A percentile compares a stretch with the other conserved stretches of the same genome.
Evolutionary conservation across 1,140 invertebrate species (phyloP).

Genomic region (Coenobita brevimanus): DNA sequence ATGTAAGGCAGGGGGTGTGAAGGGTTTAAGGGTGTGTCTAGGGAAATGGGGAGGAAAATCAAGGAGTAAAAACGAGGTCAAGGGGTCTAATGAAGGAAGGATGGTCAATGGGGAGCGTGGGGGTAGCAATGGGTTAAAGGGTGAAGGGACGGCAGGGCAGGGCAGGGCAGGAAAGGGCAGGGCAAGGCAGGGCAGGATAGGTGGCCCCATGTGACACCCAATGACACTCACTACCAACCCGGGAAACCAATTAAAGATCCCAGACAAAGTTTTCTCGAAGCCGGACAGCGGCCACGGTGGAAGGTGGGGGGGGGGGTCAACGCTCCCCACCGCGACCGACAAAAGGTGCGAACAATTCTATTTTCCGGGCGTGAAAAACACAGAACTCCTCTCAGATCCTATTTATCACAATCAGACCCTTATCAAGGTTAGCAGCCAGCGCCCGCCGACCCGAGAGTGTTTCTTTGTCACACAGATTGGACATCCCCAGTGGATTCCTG

Average conservation of each 20-base stretch:
- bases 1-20: too few species aligned
- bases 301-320: constrained; percentile 3
- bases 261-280: constrained; percentile 38
- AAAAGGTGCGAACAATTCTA: constrained; percentile 40
- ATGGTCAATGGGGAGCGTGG: too few species aligned
- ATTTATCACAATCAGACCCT: constrained; percentile 44
- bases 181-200: too few species aligned
- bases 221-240: constrained; percentile 57
- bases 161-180: too few species aligned
- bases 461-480: constrained; percentile 39
- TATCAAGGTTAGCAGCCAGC: constrained; percentile 33
- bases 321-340: constrained; percentile 13
- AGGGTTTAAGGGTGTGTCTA: too few species aligned
- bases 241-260: constrained; percentile 56
- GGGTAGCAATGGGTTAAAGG: too few species aligned
- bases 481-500: background rate
- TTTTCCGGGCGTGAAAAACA: constrained; percentile 42
- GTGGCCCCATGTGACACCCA: constrained; percentile 30
- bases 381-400: constrained; percentile 40
- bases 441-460: constrained; percentile 20
- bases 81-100: too few species aligned
- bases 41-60: too few species aligned
- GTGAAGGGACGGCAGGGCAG: too few species aligned
- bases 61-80: too few species aligned
- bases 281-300: background rate